Percentiles rank a stretch among this genome's conserved stretches.
Conservation (phyloP, 2,888 invertebrate genomes). For the Yponomeuta malinellus region DNA sequence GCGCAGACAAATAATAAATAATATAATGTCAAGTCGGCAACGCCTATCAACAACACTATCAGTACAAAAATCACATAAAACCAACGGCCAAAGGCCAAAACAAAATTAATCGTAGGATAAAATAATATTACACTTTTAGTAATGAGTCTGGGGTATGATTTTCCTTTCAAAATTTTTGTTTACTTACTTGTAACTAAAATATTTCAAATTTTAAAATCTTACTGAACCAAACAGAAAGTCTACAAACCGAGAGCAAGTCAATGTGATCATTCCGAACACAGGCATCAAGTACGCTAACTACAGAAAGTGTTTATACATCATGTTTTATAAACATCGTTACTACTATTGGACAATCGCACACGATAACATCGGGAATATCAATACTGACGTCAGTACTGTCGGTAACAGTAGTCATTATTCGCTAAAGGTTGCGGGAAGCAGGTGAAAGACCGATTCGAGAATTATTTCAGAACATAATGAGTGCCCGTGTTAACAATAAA, state of each 20-base stretch:
- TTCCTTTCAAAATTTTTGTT: not conserved
- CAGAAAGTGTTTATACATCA: conserved; percentile 42
- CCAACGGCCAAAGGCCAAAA: not conserved
- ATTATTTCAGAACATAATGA: not conserved
- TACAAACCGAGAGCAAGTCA: not conserved
- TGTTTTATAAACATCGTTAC: conserved; percentile 51
- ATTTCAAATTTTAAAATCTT: not conserved
- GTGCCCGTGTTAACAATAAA: not conserved
- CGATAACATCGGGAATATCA: conserved; percentile 48
- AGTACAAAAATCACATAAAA: not conserved
- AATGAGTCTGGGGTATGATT: conserved; percentile 34
- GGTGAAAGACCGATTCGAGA: not conserved
- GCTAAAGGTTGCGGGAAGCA: conserved; percentile 8
- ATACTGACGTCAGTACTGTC: conserved; percentile 32
- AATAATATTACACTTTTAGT: conserved; percentile 31
- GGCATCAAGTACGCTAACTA: conserved; percentile 33
- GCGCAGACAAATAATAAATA: no score
- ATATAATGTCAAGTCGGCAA: not conserved
- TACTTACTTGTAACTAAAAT: no score
- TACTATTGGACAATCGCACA: conserved; percentile 37
- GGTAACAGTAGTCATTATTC: conserved; percentile 29
- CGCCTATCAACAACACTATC: not conserved
- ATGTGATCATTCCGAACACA: not conserved
- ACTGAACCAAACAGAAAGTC: not conserved
- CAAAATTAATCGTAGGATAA: not conserved